These are phyloP conservation scores for Liasis olivaceus DNA, from an alignment of 2,797 vertebrate species.

Conservation along the genomic window DNA sequence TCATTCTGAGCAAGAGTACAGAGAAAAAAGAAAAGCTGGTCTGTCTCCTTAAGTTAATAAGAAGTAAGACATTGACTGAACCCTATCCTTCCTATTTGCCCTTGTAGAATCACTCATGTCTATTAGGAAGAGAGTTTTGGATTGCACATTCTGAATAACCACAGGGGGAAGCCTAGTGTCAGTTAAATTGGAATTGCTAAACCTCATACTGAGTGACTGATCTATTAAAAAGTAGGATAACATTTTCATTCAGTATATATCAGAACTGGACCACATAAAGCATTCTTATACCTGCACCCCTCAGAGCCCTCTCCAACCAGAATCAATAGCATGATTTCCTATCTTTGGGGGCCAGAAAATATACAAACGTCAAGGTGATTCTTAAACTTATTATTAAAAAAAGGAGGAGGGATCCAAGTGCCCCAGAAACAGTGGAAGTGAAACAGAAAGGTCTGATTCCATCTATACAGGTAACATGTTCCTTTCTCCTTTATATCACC, in stretches of 20 bases:
- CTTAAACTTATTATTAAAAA: too few relatives aligned
- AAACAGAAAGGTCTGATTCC: too few relatives aligned
- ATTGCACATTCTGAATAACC: neutral
- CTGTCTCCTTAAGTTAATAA: neutral
- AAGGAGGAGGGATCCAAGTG: too few relatives aligned
- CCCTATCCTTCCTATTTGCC: neutral
- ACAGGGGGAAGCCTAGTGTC: neutral
- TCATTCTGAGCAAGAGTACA: neutral
- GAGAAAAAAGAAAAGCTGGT: neutral
- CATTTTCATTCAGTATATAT: neutral
- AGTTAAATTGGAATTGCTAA: neutral
- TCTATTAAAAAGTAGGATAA: neutral
- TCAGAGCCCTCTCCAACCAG: too few relatives aligned
- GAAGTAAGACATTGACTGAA: neutral
- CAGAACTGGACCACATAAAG: too few relatives aligned
- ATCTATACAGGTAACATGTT: neutral
- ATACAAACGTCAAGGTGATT: too few relatives aligned
- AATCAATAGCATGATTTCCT: too few relatives aligned
- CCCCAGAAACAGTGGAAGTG: too few relatives aligned
- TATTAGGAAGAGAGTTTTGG: neutral
- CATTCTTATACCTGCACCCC: too few relatives aligned
- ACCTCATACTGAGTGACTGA: neutral
- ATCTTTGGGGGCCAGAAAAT: too few relatives aligned
- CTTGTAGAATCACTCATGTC: neutral
- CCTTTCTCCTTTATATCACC: neutral